Conservation (phyloP, 2,888 invertebrate species). For the Cantharis flavilabris region DNA sequence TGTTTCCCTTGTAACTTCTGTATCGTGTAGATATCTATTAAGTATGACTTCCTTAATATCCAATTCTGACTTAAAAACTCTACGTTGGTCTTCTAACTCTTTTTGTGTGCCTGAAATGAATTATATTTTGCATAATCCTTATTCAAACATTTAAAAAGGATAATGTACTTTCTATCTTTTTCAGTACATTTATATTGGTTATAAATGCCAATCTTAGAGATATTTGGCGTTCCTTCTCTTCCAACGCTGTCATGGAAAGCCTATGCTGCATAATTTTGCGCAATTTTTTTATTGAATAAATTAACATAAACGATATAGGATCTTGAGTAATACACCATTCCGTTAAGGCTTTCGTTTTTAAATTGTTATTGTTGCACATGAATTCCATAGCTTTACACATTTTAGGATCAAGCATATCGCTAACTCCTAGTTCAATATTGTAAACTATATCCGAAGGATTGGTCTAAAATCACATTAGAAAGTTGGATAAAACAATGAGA, state of each 20-base stretch:
- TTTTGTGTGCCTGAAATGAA: neutral
- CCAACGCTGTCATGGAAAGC: conserved; percentile 57
- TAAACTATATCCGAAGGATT: neutral
- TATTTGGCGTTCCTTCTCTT: conserved; percentile 56
- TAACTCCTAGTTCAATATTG: neutral
- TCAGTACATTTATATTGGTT: conserved; percentile 48
- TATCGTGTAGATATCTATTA: neutral
- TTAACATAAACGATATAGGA: neutral
- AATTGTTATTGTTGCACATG: neutral
- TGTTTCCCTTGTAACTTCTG: neutral
- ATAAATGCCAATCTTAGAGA: conserved; percentile 55
- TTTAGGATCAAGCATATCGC: neutral
- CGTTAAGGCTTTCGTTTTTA: neutral
- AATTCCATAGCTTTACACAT: neutral
- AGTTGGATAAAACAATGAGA: no score
- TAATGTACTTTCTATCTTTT: neutral
- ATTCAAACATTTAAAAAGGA: neutral
- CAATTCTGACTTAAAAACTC: neutral
- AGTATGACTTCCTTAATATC: neutral
- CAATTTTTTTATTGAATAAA: conserved; percentile 51
- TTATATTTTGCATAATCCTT: neutral
- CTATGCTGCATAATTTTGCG: conserved; percentile 54
- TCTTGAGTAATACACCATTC: neutral
- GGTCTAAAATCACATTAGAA: neutral
- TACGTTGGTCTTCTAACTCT: neutral